Evolutionary conservation across 23 tunicate species (phyloP), one percentile per base, ranked within the genome.

Genomic region (Aplidium turbinatum): DNA sequence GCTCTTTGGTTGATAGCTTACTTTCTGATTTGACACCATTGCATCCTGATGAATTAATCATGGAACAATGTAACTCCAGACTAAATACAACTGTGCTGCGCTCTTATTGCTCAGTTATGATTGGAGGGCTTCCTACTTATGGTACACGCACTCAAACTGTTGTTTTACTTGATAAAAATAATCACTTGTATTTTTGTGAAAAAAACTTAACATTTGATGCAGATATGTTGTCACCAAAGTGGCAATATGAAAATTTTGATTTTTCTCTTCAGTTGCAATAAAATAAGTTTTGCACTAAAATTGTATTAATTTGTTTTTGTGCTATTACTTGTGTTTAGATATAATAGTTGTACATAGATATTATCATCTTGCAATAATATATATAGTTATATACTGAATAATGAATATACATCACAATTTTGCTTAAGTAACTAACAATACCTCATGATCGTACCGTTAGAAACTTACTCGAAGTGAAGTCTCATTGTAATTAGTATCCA

Each of bases 111-210:
- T 90, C 97, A 24, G 73, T 90, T 3, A 65, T 60, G 74, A 58
- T 90, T 4, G 34, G 28, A 32, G 82, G 84, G 28, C 0, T 78
- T 1, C 55, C 55, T 13, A 33, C 2, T 70, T 90, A 90, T 70
- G 97, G 89, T 7, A 90, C 97, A 5, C 54, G 82, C 0, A 58
- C 68, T 3, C 88, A 89, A 68, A 89, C 96, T 30, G 88, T 89
- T 36, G 69, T 89, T 7, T 47, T 89, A 3, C 70, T 89, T 3
- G 96, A 89, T 70, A 36, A 76, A 40, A 47, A 76, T 68, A 82
- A 89, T 46, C 70, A 69, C 18, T 30, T 89, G 20, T 50, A 58
- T 70, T 89, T 82, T 70, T 53, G 31, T 38, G 90, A 84, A 57
- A 84, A 70, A 5, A 46, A 19, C 16, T 7, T 70, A 3, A 47